A percentile compares a stretch with the other conserved stretches of the same genome.
These are phyloP conservation scores for Castor canadensis DNA, from an alignment of 2,113 vertebrate genomes.

Conservation along the genomic window DNA sequence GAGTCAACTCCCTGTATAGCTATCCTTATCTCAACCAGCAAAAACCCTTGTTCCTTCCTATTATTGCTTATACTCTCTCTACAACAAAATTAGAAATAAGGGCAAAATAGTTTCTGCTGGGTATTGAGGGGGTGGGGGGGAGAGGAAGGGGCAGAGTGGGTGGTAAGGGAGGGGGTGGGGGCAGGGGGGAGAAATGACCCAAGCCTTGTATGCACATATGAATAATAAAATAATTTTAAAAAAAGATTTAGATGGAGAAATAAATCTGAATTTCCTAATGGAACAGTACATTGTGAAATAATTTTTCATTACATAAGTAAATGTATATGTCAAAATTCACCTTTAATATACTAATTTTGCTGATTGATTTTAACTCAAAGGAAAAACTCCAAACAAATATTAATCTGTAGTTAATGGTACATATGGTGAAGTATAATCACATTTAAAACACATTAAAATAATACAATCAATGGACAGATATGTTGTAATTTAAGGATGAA, in stretches of 20 bases:
- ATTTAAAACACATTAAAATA: background rate
- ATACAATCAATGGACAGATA: background rate
- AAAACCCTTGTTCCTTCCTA: too few relatives aligned
- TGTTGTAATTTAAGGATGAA: background rate
- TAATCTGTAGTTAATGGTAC: background rate
- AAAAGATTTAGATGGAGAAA: background rate
- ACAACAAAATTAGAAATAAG: too few relatives aligned
- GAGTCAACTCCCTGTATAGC: too few relatives aligned
- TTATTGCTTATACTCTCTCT: too few relatives aligned
- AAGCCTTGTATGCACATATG: too few relatives aligned
- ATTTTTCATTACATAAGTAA: background rate
- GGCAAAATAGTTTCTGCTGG: too few relatives aligned
- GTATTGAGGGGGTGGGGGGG: too few relatives aligned
- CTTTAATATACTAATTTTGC: background rate
- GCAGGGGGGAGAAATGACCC: too few relatives aligned
- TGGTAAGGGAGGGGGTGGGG: too few relatives aligned
- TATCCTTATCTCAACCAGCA: too few relatives aligned
- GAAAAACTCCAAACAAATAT: background rate
- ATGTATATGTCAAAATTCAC: background rate
- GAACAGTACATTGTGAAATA: background rate
- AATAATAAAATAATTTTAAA: background rate
- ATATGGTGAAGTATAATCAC: background rate
- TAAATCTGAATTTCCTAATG: background rate
- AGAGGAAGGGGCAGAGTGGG: too few relatives aligned
- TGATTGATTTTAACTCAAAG: background rate